Evolutionary conservation across 2,888 invertebrate genomes (phyloP).

Genomic region (Tipula unca): DNA sequence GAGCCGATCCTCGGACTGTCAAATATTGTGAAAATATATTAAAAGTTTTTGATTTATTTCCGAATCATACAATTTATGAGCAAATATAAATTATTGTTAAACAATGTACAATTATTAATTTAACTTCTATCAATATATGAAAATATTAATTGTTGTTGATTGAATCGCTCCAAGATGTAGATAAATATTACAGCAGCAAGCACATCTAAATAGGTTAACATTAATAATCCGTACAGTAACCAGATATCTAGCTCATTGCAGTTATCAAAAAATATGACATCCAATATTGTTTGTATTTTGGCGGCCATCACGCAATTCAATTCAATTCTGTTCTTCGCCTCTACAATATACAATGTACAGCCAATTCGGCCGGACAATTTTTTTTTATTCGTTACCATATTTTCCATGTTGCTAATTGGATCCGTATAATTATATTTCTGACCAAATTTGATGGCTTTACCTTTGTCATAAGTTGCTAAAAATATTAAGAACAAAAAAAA

Average conservation of each 20-base stretch:
- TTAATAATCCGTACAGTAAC: not conserved
- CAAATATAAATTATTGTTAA: too few relatives aligned
- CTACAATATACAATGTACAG: too few relatives aligned
- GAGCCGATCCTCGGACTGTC: too few relatives aligned
- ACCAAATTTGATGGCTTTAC: not conserved
- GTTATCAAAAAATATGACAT: not conserved
- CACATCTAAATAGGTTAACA: not conserved
- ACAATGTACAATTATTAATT: too few relatives aligned
- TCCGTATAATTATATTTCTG: not conserved
- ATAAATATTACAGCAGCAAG: not conserved
- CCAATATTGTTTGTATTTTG: not conserved
- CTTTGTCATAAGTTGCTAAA: not conserved
- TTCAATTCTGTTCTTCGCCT: not conserved
- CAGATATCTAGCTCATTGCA: not conserved
- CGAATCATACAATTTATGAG: too few relatives aligned
- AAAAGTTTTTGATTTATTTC: too few relatives aligned
- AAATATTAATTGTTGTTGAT: not conserved
- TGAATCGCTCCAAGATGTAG: not conserved
- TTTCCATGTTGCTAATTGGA: not conserved
- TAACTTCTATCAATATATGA: too few relatives aligned
- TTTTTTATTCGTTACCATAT: not conserved
- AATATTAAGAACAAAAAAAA: not conserved
- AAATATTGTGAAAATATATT: too few relatives aligned
- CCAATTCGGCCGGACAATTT: not conserved
- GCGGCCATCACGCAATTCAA: not conserved